Evolutionary conservation across 2,888 invertebrate genomes (phyloP), one percentile per base, ranked within the genome.

Genomic region (Meganola albula): DNA sequence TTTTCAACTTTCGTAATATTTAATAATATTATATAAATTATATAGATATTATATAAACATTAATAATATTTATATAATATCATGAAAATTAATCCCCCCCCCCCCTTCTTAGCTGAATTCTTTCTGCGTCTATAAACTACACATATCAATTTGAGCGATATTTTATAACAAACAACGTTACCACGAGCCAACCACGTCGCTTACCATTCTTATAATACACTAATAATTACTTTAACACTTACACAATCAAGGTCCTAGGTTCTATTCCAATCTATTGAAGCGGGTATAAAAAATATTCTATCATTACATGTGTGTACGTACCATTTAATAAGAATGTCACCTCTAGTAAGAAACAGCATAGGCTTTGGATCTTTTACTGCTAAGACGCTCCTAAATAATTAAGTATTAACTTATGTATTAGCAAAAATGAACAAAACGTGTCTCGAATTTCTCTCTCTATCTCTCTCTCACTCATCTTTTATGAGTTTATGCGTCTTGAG

Each of bases 281-380:
- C 73, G 58, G 73, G 75, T 75, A 75, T 66, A 75, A 76, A 72
- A 50, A 75, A 74, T 74, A 74, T 56, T 66, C 64, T 74, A 68
- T 20, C 8, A 7, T 68, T 16, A 45, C 46, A 50, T 35, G n/a
- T 12, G 38, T 27, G 33, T 39, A 37, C 49, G 57, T 60, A 58
- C 57, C 48, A 48, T 53, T 58, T 61, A 37, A 43, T 41, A 44
- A 48, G 37, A 37, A 67, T 66, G 66, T 66, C 56, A 65, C 59
- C 58, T 53, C 57, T 33, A 30, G 48, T 32, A 51, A 40, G 28
- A 25, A 35, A 37, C 30, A 8, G 21, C 23, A 40, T 18, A 31
- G 29, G n/a, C 30, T 31, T 20, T n/a, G 20, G n/a, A 7, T n/a
- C 20, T 3, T 20, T 3, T 5, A 7, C 8, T n/a, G n/a, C 20